These are phyloP conservation scores for Neoseiulus cucumeris DNA, from an alignment of 1,140 invertebrate species.

Conservation along the genomic window DNA sequence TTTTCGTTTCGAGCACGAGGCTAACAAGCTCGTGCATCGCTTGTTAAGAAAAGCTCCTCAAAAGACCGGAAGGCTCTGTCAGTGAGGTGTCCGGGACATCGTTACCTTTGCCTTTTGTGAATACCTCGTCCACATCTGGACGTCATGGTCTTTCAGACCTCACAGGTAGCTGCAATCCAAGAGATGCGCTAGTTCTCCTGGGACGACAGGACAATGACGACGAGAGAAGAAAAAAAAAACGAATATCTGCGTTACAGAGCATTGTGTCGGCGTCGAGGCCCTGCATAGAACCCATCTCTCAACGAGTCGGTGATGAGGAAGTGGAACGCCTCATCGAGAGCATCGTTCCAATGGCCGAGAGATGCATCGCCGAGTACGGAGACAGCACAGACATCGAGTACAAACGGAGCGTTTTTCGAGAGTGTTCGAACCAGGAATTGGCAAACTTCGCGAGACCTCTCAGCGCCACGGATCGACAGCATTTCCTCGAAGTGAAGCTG, in stretches of 20 bases:
- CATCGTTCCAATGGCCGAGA: constrained; percentile 7
- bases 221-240: no score
- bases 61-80: no score
- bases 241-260: neutral
- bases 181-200: no score
- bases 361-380: neutral
- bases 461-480: neutral
- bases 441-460: neutral
- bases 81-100: no score
- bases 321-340: neutral
- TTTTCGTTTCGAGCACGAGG: no score
- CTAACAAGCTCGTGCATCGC: no score
- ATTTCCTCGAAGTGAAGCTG: constrained; percentile 3
- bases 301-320: neutral
- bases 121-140: no score
- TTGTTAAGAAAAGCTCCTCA: no score
- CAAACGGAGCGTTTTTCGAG: neutral
- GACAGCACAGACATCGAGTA: neutral
- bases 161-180: no score
- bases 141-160: no score
- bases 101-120: no score
- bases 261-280: neutral
- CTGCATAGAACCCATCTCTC: neutral
- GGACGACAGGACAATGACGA: no score
- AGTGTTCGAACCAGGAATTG: neutral